Evolutionary conservation across 2,888 invertebrate species (phyloP).

Genomic region (Mesorhabditis sp.): DNA sequence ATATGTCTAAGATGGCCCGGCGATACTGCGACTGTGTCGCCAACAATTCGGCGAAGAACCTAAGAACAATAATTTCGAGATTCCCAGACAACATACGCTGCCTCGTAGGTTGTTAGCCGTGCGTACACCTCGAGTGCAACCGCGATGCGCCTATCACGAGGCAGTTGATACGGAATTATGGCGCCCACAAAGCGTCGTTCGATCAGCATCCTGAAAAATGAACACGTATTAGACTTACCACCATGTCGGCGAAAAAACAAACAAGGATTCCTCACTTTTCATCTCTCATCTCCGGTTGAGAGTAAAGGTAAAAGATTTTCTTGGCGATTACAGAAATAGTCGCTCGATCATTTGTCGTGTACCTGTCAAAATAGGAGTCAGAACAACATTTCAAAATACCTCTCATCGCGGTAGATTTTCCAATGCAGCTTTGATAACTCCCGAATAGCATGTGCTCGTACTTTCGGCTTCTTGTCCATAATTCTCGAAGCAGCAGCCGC

Average conservation of each 20-base stretch:
- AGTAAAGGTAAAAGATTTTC: constrained; percentile 3
- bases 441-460: not conserved
- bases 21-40: not conserved
- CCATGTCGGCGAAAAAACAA: too few species aligned
- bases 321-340: not conserved
- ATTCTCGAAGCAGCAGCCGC: not conserved
- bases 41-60: not conserved
- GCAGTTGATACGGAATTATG: not conserved
- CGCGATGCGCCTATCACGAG: not conserved
- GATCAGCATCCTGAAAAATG: not conserved
- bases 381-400: not conserved
- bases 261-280: not conserved
- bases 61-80: not conserved
- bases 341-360: not conserved
- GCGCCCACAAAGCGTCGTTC: not conserved
- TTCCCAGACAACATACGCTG: not conserved
- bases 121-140: not conserved
- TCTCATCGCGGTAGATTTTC: not conserved
- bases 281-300: not conserved
- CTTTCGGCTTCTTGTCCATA: not conserved
- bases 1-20: not conserved
- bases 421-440: not conserved
- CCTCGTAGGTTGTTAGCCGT: not conserved
- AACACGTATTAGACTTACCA: too few species aligned
- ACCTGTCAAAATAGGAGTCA: not conserved